Evolutionary conservation across 2,888 invertebrate genomes (phyloP).

Genomic region (Eurois occulta): DNA sequence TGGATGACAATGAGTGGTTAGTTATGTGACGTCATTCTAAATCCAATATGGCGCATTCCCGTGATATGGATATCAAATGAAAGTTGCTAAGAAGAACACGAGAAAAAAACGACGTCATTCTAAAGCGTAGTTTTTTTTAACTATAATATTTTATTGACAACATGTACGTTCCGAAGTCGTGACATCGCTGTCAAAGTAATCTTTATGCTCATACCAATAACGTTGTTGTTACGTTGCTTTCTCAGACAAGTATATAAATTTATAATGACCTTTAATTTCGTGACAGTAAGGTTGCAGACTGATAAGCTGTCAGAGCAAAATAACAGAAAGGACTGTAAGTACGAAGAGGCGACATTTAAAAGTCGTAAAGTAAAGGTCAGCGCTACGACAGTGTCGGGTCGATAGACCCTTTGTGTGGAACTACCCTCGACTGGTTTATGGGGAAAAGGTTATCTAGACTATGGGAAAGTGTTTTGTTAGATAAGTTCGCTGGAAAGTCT

Average conservation of each 20-base stretch:
- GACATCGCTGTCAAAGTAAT: not conserved
- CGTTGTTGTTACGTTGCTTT: not conserved
- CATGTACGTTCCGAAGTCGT: conserved; percentile 66
- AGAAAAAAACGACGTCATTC: not conserved
- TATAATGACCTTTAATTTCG: not conserved
- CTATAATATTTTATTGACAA: conserved; percentile 63
- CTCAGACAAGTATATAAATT: not conserved
- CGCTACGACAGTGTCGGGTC: conserved; percentile 65
- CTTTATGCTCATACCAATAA: not conserved
- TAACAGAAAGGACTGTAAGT: conserved; percentile 26
- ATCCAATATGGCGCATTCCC: not conserved
- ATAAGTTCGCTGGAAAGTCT: conserved; percentile 1
- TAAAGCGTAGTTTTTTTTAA: not conserved
- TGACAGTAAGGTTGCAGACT: not conserved
- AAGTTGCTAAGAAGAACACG: not conserved
- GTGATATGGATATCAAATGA: not conserved
- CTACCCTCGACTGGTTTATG: conserved; percentile 36
- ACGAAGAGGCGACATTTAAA: conserved; percentile 71
- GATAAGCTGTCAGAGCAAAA: not conserved
- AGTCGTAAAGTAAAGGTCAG: conserved; percentile 75
- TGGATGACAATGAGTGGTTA: not conserved
- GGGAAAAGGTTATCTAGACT: conserved; percentile 54
- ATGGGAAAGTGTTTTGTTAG: conserved; percentile 26
- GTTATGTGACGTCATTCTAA: not conserved
- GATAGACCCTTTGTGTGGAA: conserved; percentile 53